phyloP scores from a whole-genome alignment of 1,140 invertebrate genomes.

The Asbolus verrucosus region DNA sequence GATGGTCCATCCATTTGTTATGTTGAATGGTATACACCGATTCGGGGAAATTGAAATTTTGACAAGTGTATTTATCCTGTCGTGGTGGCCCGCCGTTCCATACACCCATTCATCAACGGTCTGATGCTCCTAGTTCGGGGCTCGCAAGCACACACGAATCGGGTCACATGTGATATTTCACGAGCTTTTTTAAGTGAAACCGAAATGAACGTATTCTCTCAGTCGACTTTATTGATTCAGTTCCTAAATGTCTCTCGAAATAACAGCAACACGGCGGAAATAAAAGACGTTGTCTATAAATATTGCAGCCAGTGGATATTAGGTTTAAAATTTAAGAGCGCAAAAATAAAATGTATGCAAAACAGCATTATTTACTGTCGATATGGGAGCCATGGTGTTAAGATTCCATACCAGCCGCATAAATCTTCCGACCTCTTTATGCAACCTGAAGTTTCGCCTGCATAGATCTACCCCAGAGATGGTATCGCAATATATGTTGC shows the following conservation, averaged over 20 bases:
- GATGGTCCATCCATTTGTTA: conserved; percentile 31
- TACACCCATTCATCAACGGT: conserved; percentile 53
- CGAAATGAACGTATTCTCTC: conserved; percentile 23
- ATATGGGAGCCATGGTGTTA: no score
- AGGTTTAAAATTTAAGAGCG: no score
- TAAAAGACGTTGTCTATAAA: no score
- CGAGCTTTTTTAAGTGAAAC: conserved; percentile 29
- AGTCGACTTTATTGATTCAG: conserved; percentile 12
- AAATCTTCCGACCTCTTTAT: conserved; percentile 29
- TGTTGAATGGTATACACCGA: conserved; percentile 43
- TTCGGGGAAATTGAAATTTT: conserved; percentile 64
- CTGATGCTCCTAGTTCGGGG: conserved; percentile 46
- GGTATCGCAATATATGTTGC: conserved; percentile 28
- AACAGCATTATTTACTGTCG: no score
- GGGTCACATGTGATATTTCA: conserved; percentile 35
- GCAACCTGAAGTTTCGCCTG: conserved; percentile 24
- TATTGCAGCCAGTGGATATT: no score
- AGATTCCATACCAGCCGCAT: neutral
- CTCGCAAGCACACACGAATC: conserved; percentile 24
- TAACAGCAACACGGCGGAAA: no score
- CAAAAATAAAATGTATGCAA: no score
- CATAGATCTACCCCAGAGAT: conserved; percentile 19
- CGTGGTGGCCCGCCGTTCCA: conserved; percentile 51
- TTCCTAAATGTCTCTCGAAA: no score
- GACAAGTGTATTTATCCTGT: conserved; percentile 64